Evolutionary conservation across 2,797 vertebrate species (phyloP).

Genomic region (Calcarius lapponicus): DNA sequence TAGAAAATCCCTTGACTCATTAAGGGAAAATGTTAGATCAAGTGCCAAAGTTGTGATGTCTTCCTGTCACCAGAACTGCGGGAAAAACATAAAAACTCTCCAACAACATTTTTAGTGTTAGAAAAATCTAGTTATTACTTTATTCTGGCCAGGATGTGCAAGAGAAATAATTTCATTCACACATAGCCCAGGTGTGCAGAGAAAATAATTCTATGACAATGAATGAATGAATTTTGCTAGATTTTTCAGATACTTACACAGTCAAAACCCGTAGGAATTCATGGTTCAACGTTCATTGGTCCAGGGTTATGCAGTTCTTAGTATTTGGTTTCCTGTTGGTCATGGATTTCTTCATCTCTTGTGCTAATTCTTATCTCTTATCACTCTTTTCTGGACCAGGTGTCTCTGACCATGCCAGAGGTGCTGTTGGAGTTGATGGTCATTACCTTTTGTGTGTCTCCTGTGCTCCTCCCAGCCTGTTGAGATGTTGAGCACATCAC

Average conservation of each 20-base stretch:
- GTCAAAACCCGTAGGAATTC: background rate
- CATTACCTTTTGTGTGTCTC: background rate
- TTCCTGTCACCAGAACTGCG: accelerated
- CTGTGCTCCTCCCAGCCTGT: background rate
- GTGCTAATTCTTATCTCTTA: background rate
- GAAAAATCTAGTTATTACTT: background rate
- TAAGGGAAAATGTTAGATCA: background rate
- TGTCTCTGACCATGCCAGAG: background rate
- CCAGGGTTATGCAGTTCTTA: background rate
- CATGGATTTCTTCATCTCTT: background rate
- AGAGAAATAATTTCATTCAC: no score
- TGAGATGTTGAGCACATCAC: background rate
- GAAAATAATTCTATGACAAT: no score
- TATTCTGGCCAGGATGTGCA: background rate
- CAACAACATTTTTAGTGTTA: background rate
- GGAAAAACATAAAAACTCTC: background rate
- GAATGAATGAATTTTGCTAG: background rate
- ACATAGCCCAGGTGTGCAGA: accelerated
- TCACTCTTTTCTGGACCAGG: background rate
- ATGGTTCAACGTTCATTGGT: background rate
- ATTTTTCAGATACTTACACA: background rate
- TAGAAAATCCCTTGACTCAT: background rate
- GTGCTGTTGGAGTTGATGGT: background rate
- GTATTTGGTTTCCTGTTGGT: background rate
- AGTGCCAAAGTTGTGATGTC: background rate